Conservation (phyloP, 2,797 vertebrate species). For the Limosa lapponica region DNA sequence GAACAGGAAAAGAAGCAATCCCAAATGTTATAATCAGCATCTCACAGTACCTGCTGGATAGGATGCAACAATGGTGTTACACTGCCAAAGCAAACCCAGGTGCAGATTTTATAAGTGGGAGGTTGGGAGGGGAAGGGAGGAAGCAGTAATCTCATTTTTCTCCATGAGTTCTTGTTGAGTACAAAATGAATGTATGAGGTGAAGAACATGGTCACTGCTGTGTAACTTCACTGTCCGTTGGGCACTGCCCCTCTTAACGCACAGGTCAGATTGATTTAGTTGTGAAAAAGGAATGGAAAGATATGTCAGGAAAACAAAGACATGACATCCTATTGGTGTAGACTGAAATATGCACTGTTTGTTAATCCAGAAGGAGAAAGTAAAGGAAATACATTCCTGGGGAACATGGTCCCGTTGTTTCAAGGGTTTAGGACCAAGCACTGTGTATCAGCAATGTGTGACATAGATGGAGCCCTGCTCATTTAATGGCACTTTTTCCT, state of each 20-base stretch:
- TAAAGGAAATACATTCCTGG: not conserved
- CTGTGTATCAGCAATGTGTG: not conserved
- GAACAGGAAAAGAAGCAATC: not conserved
- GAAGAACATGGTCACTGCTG: not conserved
- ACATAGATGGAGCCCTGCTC: not conserved
- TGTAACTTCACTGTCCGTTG: not conserved
- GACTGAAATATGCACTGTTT: not conserved
- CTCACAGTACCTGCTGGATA: not conserved
- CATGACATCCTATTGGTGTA: not conserved
- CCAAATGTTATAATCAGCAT: not conserved
- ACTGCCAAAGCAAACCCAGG: not conserved
- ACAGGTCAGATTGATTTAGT: not conserved
- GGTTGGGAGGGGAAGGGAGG: not conserved
- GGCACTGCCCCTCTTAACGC: not conserved
- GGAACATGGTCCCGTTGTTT: not conserved
- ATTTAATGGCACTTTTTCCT: not conserved
- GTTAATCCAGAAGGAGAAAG: not conserved
- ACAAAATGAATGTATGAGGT: rapidly evolving
- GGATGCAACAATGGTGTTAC: not conserved
- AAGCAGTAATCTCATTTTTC: not conserved
- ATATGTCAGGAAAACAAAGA: not conserved
- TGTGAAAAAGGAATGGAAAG: not conserved
- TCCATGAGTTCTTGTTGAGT: not conserved
- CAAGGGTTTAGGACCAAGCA: not conserved
- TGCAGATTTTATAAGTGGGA: not conserved